Base-by-base conservation (phyloP, 2,797 vertebrate species). In the Mormyrus hasselquistii region DNA sequence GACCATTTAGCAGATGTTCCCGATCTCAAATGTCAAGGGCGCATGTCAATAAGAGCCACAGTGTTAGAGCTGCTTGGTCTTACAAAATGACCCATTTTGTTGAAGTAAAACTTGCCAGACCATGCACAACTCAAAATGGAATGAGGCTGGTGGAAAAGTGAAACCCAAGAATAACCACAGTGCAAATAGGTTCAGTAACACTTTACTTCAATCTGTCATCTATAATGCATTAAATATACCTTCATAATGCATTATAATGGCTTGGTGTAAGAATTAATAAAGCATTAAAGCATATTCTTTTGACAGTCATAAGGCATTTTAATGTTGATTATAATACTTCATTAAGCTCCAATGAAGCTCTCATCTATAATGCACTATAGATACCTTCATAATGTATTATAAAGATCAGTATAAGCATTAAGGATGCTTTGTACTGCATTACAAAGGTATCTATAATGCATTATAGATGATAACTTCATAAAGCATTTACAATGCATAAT, bases 131-230 rank as follows among this genome's bases (percentile, higher is more conserved):
- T 12, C 22, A 86, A 19, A 86, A 49, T 86, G 19, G n/a, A 44
- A 22, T 83, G 79, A 49, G 62, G 44, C 6, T 25, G 34, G 69
- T 4, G 69, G 34, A 34, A 53, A 53, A 83, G 38, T 41, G 16
- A n/a, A 10, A 10, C 14, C 34, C 2, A 47, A 38, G 19, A 83
- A 83, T 83, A 5, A 25, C 4, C n/a, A 92, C 91, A 62, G 41
- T 83, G 85, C 79, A 91, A 38, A 14, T 6, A 41, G 34, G 88
- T 65, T 29, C 1, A 69, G 25, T 12, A 34, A 29, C 62, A 69
- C 62, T 65, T 65, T 65, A 65, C 9, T 65, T 65, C 2, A 25
- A 22, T 8, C 59, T 62, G 59, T 62, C 59, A 62, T 65, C 22
- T 10, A 29, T 62, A 62, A 62, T 62, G 57, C 57, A 62, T 62